Evolutionary conservation across 2,113 vertebrate species (phyloP).

Genomic region (Pampusana beccarii): DNA sequence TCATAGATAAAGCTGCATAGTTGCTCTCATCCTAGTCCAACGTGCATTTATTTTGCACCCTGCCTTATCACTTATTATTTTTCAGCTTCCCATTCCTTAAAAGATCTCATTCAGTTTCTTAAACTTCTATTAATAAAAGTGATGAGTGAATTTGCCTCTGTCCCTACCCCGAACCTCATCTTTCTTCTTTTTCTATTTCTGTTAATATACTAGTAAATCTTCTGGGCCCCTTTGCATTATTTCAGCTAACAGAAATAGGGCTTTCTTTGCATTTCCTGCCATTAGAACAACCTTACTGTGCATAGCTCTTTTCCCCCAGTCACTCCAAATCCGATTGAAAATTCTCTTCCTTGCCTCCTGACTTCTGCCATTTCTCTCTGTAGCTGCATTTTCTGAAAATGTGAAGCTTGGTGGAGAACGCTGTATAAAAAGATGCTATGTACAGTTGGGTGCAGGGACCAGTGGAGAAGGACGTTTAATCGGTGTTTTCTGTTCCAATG

Average conservation of each 20-base stretch:
- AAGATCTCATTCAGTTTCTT: not conserved
- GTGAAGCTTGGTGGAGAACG: not conserved
- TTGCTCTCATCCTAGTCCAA: not conserved
- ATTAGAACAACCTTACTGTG: not conserved
- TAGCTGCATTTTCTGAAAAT: not conserved
- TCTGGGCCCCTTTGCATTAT: not conserved
- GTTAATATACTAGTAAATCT: not conserved
- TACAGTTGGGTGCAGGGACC: not conserved
- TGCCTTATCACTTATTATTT: not conserved
- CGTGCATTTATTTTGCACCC: not conserved
- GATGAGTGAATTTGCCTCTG: not conserved
- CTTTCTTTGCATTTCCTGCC: not conserved
- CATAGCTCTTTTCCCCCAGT: not conserved
- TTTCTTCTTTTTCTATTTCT: not conserved
- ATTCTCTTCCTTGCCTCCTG: not conserved
- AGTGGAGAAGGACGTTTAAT: not conserved
- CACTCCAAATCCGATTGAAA: not conserved
- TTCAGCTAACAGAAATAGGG: not conserved
- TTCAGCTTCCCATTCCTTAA: not conserved
- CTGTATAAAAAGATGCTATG: not conserved
- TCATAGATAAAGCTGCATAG: not conserved
- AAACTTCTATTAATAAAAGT: not conserved
- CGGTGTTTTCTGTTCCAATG: not conserved
- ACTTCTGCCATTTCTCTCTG: not conserved
- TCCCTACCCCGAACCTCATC: not conserved